Percentiles rank a stretch among this genome's conserved stretches.
These are phyloP conservation scores for Vanessa atalanta DNA, from an alignment of 1,140 invertebrate genomes.

Conservation along the genomic window DNA sequence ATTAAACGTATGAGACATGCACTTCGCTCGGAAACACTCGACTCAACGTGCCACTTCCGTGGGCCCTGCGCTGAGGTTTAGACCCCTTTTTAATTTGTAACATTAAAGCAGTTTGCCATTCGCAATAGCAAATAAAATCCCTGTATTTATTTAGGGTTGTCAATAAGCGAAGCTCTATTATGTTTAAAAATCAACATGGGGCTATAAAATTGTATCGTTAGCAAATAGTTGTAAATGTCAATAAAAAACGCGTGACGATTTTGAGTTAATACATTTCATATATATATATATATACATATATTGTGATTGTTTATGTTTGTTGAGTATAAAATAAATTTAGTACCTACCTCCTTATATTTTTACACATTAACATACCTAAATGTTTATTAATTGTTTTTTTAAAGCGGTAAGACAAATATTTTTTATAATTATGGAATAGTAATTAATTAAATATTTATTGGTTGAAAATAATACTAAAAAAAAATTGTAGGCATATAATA, in stretches of 20 bases:
- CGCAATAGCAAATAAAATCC: conserved; percentile 26
- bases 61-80: background rate
- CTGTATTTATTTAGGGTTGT: conserved; percentile 34
- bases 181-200: conserved; percentile 33
- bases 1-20: background rate
- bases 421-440: too few species aligned
- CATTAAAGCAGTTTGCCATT: conserved; percentile 35
- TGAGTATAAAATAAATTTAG: too few species aligned
- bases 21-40: background rate
- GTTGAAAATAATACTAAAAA: too few species aligned
- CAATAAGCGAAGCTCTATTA: conserved; percentile 34
- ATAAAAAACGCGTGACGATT: background rate
- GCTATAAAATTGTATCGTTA: conserved; percentile 5
- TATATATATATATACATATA: too few species aligned
- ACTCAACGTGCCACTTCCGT: conserved; percentile 1
- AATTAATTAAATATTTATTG: too few species aligned
- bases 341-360: too few species aligned
- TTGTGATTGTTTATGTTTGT: too few species aligned
- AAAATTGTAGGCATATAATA: too few species aligned
- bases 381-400: too few species aligned
- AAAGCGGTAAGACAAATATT: too few species aligned
- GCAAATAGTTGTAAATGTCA: background rate
- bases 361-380: too few species aligned
- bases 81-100: conserved; percentile 37
- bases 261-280: background rate